These are phyloP conservation scores for Melospiza georgiana DNA, from an alignment of 2,113 vertebrate species.

Conservation along the genomic window DNA sequence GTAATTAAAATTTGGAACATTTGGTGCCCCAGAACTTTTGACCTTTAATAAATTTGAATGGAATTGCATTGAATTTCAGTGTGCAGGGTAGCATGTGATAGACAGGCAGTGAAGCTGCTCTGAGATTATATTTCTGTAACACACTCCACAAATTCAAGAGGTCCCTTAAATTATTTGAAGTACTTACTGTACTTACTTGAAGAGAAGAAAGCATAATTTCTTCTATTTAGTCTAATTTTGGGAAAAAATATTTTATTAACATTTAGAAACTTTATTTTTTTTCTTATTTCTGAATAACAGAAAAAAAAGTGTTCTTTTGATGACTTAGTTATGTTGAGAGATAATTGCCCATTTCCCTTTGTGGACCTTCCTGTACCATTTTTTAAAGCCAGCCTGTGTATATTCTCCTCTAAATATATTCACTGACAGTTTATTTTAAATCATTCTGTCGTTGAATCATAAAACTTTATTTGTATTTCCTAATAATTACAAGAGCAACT, in stretches of 20 bases:
- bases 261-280: neutral
- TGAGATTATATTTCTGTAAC: neutral
- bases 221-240: neutral
- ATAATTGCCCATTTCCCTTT: neutral
- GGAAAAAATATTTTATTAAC: neutral
- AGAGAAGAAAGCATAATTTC: neutral
- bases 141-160: neutral
- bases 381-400: neutral
- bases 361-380: neutral
- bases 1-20: neutral
- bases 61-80: neutral
- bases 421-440: neutral
- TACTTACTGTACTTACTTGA: neutral
- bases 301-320: neutral
- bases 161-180: neutral
- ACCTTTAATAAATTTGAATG: constrained; percentile 8
- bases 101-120: neutral
- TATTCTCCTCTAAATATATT: neutral
- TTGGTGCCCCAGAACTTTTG: neutral
- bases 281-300: neutral
- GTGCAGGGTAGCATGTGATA: neutral
- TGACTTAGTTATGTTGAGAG: neutral
- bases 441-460: neutral
- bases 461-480: neutral
- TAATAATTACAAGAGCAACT: neutral